Evolutionary conservation across 2,888 invertebrate genomes (phyloP).

Genomic region (Cyclophora punctaria): DNA sequence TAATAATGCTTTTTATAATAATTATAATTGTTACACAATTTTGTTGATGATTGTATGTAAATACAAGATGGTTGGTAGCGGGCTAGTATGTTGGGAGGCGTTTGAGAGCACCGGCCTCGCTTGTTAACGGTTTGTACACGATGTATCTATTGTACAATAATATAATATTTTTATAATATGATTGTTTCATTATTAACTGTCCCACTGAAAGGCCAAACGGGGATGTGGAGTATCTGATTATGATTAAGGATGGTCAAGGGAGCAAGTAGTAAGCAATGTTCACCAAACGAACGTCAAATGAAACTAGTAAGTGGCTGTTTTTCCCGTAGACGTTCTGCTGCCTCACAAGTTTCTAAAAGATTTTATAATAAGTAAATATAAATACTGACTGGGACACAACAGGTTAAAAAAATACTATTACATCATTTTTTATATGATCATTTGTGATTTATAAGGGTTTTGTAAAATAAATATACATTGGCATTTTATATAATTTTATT

Average conservation of each 20-base stretch:
- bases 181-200: constrained; percentile 17
- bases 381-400: too few species aligned
- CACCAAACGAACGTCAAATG: too few species aligned
- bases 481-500: constrained; percentile 52
- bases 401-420: too few species aligned
- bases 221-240: too few species aligned
- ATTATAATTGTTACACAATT: constrained; percentile 25
- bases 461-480: constrained; percentile 14
- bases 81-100: constrained; percentile 26
- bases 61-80: constrained; percentile 33
- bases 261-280: too few species aligned
- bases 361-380: too few species aligned
- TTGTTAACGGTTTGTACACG: constrained; percentile 51
- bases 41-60: constrained; percentile 29
- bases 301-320: too few species aligned
- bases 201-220: too few species aligned
- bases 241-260: too few species aligned
- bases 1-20: constrained; percentile 32
- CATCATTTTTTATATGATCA: too few species aligned
- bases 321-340: too few species aligned
- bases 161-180: constrained; percentile 56
- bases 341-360: too few species aligned
- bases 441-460: constrained; percentile 3
- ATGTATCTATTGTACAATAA: constrained; percentile 54
- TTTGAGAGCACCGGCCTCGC: constrained; percentile 17